These are phyloP conservation scores for Lepus townsendii DNA, from an alignment of 2,797 vertebrate species.

Conservation along the genomic window DNA sequence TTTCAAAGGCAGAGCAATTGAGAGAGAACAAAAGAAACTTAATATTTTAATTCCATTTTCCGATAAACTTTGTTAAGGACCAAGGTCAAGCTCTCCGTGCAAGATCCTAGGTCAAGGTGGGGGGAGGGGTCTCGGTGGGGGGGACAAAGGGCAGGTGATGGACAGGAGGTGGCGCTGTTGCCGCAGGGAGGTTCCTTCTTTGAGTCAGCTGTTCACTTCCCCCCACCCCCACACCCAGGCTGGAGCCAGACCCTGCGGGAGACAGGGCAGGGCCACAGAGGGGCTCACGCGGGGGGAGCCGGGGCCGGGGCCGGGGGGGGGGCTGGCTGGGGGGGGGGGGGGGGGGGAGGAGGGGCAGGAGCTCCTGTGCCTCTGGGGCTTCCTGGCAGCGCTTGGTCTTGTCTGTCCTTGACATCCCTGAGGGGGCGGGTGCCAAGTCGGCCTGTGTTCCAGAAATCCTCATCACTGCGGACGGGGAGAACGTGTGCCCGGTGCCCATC, in stretches of 20 bases:
- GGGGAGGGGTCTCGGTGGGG: no score
- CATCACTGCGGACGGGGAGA: constrained; percentile 96
- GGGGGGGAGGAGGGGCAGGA: not conserved
- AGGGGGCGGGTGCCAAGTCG: fast-evolving
- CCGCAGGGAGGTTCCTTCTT: no score
- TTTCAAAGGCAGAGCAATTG: no score
- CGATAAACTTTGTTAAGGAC: no score
- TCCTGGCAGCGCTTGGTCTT: not conserved
- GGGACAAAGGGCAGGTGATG: not conserved
- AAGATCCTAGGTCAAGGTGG: not conserved
- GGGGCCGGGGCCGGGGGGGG: no score
- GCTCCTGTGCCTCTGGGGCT: not conserved
- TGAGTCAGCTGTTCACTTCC: no score
- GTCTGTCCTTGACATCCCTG: not conserved
- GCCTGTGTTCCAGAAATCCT: constrained; percentile 92
- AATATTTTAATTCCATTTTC: no score
- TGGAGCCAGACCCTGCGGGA: not conserved
- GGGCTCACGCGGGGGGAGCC: not conserved
- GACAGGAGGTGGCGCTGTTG: not conserved
- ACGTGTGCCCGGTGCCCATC: constrained; percentile 93
- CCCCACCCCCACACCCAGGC: no score
- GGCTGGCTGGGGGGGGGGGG: no score
- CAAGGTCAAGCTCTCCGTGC: not conserved
- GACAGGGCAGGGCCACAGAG: not conserved
- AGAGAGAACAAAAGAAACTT: no score